Evolutionary conservation across 1,140 invertebrate species (phyloP).

Genomic region (Caenorhabditis inopinata): DNA sequence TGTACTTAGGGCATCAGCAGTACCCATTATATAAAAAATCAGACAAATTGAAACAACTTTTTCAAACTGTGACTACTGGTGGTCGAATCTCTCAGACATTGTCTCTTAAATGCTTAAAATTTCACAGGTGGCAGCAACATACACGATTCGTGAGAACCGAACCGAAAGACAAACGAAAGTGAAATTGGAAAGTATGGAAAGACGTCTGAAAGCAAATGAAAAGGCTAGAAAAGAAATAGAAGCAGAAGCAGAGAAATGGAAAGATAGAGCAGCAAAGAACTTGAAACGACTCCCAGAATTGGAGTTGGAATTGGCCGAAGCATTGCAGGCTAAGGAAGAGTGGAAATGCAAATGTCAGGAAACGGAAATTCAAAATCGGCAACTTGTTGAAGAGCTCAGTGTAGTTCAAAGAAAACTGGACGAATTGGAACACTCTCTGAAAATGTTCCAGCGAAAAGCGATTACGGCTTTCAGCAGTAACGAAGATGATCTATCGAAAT

Average conservation of each 20-base stretch:
- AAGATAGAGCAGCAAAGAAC: background rate
- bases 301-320: conserved; percentile 8
- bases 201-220: conserved; percentile 20
- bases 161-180: conserved; percentile 35
- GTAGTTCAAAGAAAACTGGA: background rate
- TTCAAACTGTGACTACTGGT: too few species aligned
- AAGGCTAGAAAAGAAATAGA: conserved; percentile 37
- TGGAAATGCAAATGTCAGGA: background rate
- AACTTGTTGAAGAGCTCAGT: background rate
- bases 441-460: background rate
- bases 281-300: conserved; percentile 19
- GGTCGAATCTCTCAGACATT: too few species aligned
- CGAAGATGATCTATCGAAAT: background rate
- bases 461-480: background rate
- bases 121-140: background rate
- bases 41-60: too few species aligned
- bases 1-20: too few species aligned
- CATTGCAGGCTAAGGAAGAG: background rate
- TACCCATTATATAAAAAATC: too few species aligned
- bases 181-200: conserved; percentile 33
- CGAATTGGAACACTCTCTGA: background rate
- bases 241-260: conserved; percentile 32
- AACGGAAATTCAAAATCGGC: conserved; percentile 13
- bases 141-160: conserved; percentile 5
- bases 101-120: too few species aligned